phyloP scores from a whole-genome alignment of 1,140 invertebrate genomes.

The Cydia splendana region DNA sequence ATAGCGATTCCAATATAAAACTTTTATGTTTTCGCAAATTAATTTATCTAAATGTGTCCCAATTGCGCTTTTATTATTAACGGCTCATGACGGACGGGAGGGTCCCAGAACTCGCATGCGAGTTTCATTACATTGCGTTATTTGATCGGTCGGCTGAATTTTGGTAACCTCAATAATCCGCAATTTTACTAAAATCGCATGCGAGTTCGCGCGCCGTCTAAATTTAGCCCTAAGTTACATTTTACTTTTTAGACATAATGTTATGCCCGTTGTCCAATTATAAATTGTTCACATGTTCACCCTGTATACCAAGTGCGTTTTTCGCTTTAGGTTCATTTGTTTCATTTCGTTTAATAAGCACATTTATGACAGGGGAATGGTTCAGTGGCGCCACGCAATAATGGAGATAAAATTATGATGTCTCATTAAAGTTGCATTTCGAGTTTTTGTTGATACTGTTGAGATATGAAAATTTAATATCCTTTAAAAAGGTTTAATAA shows the following conservation, averaged over 20 bases:
- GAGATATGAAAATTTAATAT: slow-evolving; percentile 1
- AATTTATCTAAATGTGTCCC: too few relatives aligned
- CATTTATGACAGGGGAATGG: slow-evolving; percentile 19
- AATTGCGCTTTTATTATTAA: too few relatives aligned
- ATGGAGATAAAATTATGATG: slow-evolving; percentile 7
- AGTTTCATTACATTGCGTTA: too few relatives aligned
- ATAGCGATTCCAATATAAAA: not conserved
- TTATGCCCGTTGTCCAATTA: not conserved
- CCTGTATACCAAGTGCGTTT: not conserved
- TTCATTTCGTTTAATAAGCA: slow-evolving; percentile 8
- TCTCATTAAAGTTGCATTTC: not conserved
- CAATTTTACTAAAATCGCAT: too few relatives aligned
- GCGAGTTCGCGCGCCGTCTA: too few relatives aligned
- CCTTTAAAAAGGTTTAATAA: too few relatives aligned
- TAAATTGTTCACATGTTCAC: not conserved
- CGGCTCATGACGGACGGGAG: too few relatives aligned
- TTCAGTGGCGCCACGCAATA: not conserved
- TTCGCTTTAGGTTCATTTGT: not conserved
- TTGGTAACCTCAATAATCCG: too few relatives aligned
- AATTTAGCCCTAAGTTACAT: too few relatives aligned
- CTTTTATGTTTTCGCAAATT: too few relatives aligned
- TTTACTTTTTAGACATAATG: not conserved
- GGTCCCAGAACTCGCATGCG: too few relatives aligned
- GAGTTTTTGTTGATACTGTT: not conserved
- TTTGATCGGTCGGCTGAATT: too few relatives aligned